These are phyloP conservation scores for Lasaia peninsularis DNA, from an alignment of 1,140 invertebrate genomes.

Conservation along the genomic window DNA sequence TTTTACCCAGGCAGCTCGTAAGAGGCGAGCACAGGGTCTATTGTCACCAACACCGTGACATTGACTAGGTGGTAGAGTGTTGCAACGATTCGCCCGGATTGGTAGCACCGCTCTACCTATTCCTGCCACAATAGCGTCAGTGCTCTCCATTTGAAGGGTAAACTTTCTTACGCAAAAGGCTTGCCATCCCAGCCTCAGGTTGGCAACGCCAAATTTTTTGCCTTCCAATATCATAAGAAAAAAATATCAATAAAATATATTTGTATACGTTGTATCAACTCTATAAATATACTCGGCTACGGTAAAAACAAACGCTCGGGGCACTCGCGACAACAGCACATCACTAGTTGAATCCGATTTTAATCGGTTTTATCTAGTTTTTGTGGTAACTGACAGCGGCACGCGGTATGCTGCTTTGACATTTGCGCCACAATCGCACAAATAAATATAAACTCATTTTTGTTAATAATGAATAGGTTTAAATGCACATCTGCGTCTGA, in stretches of 20 bases:
- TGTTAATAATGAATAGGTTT: slow-evolving; percentile 67
- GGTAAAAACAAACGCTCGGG: not conserved
- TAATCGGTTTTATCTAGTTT: slow-evolving; percentile 63
- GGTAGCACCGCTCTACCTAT: too few species aligned
- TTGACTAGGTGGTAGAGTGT: too few species aligned
- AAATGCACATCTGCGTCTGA: slow-evolving; percentile 65
- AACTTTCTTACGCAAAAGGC: too few species aligned
- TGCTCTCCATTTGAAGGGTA: too few species aligned
- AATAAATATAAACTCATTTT: slow-evolving; percentile 72
- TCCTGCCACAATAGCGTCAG: too few species aligned
- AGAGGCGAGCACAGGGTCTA: too few species aligned
- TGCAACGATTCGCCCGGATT: too few species aligned
- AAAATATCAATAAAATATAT: not conserved
- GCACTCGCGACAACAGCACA: slow-evolving; percentile 6
- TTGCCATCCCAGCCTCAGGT: too few species aligned
- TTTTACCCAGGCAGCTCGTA: too few species aligned
- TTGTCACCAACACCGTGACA: too few species aligned
- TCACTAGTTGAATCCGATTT: slow-evolving; percentile 31
- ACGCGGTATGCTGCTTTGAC: slow-evolving; percentile 51
- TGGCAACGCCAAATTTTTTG: not conserved
- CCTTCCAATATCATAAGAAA: not conserved
- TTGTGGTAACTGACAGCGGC: slow-evolving; percentile 54
- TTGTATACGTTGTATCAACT: not conserved
- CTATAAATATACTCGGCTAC: not conserved
- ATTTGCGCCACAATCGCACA: slow-evolving; percentile 41